A percentile compares a stretch with the other conserved stretches of the same genome.
Evolutionary conservation across 2,113 vertebrate species (phyloP).

Genomic region (Poecile atricapillus): DNA sequence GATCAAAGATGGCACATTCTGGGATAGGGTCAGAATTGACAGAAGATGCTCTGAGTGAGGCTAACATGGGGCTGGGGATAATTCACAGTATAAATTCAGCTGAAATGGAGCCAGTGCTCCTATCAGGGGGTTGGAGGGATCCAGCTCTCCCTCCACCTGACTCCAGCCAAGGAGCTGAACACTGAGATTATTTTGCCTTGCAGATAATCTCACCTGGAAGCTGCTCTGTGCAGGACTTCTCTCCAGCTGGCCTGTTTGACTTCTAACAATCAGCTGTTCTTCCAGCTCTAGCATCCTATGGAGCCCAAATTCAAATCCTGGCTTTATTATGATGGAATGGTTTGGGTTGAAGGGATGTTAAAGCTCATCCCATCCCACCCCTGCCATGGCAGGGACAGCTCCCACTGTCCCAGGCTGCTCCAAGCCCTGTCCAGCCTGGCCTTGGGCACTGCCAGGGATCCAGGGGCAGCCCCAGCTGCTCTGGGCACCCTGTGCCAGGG

Average conservation of each 20-base stretch:
- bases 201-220: not conserved
- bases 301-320: not conserved
- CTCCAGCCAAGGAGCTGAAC: not conserved
- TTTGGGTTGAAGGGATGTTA: not conserved
- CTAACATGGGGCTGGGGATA: not conserved
- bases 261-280: fast-evolving
- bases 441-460: not conserved
- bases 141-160: not conserved
- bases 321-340: not conserved
- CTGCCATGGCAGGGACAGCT: not conserved
- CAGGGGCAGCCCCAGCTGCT: not conserved
- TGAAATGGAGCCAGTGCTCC: not conserved
- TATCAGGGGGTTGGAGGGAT: not conserved
- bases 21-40: not conserved
- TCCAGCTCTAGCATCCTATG: fast-evolving
- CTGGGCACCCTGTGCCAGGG: not conserved
- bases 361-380: not conserved
- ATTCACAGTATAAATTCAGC: not conserved
- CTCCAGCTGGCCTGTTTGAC: not conserved
- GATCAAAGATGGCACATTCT: not conserved
- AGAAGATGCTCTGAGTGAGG: not conserved
- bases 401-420: fast-evolving
- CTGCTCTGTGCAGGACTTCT: not conserved
- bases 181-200: not conserved
- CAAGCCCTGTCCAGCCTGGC: fast-evolving